Conservation (phyloP, 2,113 vertebrate genomes). For the Macheiramphus alcinus region DNA sequence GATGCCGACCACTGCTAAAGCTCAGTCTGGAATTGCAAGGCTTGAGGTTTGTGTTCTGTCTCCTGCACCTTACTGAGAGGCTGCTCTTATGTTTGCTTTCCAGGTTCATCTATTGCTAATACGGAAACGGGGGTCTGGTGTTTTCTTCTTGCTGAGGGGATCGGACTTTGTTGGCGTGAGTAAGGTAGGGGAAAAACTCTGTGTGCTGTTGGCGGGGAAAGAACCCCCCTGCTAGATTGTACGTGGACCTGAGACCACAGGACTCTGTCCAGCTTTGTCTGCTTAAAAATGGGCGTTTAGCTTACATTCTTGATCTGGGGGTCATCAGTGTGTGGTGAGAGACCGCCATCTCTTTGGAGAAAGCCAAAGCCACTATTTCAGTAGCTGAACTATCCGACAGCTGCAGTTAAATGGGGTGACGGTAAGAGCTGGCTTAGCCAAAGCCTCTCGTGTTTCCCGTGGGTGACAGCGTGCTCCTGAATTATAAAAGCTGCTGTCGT, state of each 20-base stretch:
- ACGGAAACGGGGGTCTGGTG: rapidly evolving
- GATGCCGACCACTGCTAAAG: neutral
- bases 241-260: neutral
- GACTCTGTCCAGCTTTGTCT: neutral
- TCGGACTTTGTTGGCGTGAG: neutral
- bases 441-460: neutral
- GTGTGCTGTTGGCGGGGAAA: rapidly evolving
- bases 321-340: rapidly evolving
- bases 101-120: no score
- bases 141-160: no score
- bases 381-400: neutral
- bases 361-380: neutral
- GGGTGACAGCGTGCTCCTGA: neutral
- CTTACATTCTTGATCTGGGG: neutral
- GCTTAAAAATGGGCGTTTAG: neutral
- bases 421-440: neutral
- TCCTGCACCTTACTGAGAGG: neutral
- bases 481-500: neutral
- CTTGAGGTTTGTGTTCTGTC: no score
- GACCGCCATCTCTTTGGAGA: no score
- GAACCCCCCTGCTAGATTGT: neutral
- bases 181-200: neutral
- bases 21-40: neutral
- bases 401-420: neutral
- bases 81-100: neutral